These are phyloP conservation scores for Clostera curtula DNA, from an alignment of 2,888 invertebrate genomes.

Conservation along the genomic window DNA sequence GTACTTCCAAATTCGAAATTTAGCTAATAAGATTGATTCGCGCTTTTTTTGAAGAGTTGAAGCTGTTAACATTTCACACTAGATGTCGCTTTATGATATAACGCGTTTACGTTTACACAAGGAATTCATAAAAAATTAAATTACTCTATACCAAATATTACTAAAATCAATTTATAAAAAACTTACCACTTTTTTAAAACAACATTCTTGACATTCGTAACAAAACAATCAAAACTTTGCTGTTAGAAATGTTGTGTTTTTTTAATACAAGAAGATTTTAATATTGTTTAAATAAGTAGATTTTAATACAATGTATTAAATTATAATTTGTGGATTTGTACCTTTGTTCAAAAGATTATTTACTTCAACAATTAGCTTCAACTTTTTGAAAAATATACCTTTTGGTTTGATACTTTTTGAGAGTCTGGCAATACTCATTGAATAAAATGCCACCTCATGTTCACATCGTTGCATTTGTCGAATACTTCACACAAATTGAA, in stretches of 20 bases:
- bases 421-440: conserved; percentile 63
- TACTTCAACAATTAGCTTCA: conserved; percentile 8
- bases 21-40: conserved; percentile 49
- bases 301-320: neutral
- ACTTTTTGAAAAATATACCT: conserved; percentile 20
- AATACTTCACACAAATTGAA: conserved; percentile 1
- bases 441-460: conserved; percentile 46
- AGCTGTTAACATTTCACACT: conserved; percentile 12
- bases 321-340: neutral
- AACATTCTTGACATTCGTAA: no score
- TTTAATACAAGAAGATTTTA: no score
- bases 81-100: conserved; percentile 6
- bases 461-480: conserved; percentile 21
- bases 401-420: conserved; percentile 19
- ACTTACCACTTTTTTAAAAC: no score
- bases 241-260: no score
- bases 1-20: conserved; percentile 69
- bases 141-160: neutral
- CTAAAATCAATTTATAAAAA: neutral
- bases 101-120: no score
- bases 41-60: conserved; percentile 30
- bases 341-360: neutral
- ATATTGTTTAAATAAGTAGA: no score
- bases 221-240: no score
- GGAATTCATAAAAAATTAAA: no score